A percentile compares a stretch with the other conserved stretches of the same genome.
Evolutionary conservation across 2,113 vertebrate species (phyloP).

Genomic region (Amazona vittata): DNA sequence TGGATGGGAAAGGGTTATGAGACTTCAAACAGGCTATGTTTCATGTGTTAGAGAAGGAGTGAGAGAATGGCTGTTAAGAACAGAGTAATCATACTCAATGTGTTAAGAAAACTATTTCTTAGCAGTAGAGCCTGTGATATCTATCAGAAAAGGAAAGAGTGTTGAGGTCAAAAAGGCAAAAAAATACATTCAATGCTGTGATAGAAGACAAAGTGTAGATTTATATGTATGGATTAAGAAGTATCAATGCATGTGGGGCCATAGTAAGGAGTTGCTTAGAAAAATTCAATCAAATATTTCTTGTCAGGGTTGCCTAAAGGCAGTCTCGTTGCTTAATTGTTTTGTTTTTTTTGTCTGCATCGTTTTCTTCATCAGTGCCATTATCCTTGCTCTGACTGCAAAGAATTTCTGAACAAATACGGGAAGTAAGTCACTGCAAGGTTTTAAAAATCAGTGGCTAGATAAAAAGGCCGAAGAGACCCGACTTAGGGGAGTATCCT

Average conservation of each 20-base stretch:
- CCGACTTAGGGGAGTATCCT: neutral
- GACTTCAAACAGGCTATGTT: neutral
- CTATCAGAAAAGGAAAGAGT: neutral
- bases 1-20: neutral
- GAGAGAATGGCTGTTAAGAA: neutral
- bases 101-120: constrained; percentile 1
- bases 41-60: neutral
- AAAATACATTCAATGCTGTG: neutral
- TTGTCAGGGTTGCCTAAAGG: neutral
- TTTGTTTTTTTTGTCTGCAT: neutral
- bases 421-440: neutral
- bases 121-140: neutral
- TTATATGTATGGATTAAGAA: neutral
- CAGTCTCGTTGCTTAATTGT: neutral
- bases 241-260: neutral
- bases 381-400: neutral
- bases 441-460: neutral
- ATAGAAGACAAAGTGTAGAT: neutral
- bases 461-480: neutral
- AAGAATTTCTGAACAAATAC: neutral
- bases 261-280: neutral
- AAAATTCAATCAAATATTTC: neutral
- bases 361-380: neutral
- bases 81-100: neutral
- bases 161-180: neutral